Evolutionary conservation across 2,113 vertebrate genomes (phyloP), one percentile per base, ranked within the genome.

Genomic region (Alligator sinensis): DNA sequence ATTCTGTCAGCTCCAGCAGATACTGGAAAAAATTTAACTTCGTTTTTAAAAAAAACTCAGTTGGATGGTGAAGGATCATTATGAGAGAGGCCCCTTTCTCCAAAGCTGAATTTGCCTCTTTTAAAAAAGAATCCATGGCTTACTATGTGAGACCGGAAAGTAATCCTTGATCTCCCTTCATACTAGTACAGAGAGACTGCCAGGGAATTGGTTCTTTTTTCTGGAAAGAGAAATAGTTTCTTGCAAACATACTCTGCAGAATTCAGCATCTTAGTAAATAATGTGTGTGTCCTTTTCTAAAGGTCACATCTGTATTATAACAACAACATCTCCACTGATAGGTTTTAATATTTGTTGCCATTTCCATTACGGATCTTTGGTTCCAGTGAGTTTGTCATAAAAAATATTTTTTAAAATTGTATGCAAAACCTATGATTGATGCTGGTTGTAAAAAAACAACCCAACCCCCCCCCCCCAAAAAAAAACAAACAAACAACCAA

Each of bases 291-390:
- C 70, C 34, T 24, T 21, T 38, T 47, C 21, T 7, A 47, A 62
- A 27, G 38, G 22, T 58, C 22, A 10, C 57, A 6, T 3, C 0
- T 5, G 2, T 66, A 5, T 38, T 22, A 22, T 5, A 24, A 25
- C 13, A 91, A n/a, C 8, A 8, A 15, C 7, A 5, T 68, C 68
- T 28, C 38, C 4, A 25, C 47, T 82, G 4, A 5, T 5, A 10
- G 8, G 8, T 21, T 78, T 57, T 27, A 11, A 38, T 18, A 74
- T 47, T 74, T 74, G 25, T 47, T 24, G 70, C 34, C 47, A 22
- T 74, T 47, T 47, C 13, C 70, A 25, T 38, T 38, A 24, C 17
- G 24, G 21, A 74, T 47, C 47, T 24, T 21, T 74, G 34, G 70
- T 47, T 74, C 24, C 70, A 24, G 38, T 74, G 21, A 47, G 34